Percentiles rank a stretch among this genome's conserved stretches.
Conservation (phyloP, 2,113 vertebrate genomes). For the Chroicocephalus ridibundus region DNA sequence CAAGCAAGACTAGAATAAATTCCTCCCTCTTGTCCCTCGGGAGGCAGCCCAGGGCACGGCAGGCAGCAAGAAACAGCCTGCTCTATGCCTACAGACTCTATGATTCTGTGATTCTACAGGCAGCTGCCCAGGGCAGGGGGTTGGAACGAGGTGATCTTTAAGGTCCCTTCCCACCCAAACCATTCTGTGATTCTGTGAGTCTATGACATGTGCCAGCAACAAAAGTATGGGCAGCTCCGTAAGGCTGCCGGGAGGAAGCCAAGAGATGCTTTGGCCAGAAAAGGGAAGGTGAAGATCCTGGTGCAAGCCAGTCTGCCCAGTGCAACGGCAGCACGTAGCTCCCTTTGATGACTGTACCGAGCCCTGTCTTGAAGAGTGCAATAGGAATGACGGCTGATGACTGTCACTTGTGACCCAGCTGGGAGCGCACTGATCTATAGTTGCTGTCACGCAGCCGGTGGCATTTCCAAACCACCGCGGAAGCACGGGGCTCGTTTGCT, state of each 20-base stretch:
- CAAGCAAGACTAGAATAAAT: background rate
- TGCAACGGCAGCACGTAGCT: background rate
- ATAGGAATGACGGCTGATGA: background rate
- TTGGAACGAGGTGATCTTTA: background rate
- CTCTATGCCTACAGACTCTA: background rate
- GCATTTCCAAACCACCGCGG: background rate
- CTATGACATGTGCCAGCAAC: background rate
- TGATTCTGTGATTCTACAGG: no score
- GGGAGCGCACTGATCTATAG: background rate
- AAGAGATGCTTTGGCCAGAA: background rate
- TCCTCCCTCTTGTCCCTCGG: rapidly evolving
- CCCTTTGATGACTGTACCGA: background rate
- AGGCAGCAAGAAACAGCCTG: background rate
- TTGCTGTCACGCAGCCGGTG: background rate
- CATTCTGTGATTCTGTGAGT: background rate
- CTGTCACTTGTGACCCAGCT: background rate
- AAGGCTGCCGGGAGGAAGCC: background rate
- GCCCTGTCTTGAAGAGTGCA: background rate
- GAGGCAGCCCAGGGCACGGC: background rate
- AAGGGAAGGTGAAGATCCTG: background rate
- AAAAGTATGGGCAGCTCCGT: rapidly evolving
- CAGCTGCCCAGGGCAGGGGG: background rate
- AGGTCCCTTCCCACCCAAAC: background rate
- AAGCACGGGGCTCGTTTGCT: background rate
- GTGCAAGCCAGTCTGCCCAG: background rate